These are phyloP conservation scores for Drosophila kurseongensis DNA, from an alignment of 1,140 invertebrate species.

Conservation along the genomic window DNA sequence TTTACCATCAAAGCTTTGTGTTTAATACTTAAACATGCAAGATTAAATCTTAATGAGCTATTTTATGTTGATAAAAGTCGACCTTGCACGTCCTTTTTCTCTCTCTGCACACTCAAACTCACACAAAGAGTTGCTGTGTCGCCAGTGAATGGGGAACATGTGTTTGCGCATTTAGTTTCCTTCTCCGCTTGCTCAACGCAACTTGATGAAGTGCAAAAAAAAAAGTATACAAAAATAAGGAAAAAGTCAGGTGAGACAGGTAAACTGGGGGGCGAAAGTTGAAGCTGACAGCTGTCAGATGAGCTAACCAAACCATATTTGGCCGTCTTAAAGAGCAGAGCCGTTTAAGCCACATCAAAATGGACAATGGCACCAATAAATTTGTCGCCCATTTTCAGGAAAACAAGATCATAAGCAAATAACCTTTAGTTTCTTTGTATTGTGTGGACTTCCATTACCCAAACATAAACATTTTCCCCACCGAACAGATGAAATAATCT, in stretches of 20 bases:
- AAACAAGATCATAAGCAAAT: not conserved
- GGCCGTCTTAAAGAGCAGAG: constrained; percentile 16
- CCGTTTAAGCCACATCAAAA: constrained; percentile 14
- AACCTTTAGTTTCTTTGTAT: not conserved
- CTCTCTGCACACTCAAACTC: constrained; percentile 13
- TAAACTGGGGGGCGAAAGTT: constrained; percentile 9
- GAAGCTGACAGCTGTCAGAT: constrained; percentile 39
- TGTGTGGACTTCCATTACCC: no score
- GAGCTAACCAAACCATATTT: constrained; percentile 36
- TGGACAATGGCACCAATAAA: constrained; percentile 29
- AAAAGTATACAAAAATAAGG: not conserved
- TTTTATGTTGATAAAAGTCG: not conserved
- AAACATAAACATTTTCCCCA: not conserved
- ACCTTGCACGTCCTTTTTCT: not conserved
- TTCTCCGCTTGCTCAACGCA: constrained; percentile 45
- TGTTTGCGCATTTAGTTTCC: constrained; percentile 76
- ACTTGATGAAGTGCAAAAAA: constrained; percentile 71
- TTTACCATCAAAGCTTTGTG: not conserved
- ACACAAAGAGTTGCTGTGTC: constrained; percentile 23
- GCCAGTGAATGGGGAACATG: constrained; percentile 62
- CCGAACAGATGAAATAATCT: constrained; percentile 24
- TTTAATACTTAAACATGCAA: no score
- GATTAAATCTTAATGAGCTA: no score
- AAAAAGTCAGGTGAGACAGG: constrained; percentile 8
- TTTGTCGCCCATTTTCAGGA: constrained; percentile 13